Evolutionary conservation across 2,888 invertebrate species (phyloP).

Genomic region (Trachelus iudaicus): DNA sequence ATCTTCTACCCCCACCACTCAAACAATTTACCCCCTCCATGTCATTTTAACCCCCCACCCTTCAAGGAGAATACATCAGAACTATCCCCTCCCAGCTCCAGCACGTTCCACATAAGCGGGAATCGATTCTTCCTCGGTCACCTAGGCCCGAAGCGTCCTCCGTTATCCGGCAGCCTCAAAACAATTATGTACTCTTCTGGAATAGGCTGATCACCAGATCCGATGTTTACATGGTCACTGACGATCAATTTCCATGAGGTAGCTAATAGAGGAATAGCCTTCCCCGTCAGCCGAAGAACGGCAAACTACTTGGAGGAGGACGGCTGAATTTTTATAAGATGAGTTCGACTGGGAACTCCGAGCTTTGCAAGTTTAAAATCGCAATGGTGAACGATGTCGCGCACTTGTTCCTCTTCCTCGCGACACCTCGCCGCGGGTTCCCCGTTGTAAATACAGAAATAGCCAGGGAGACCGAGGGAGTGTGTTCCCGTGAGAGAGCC

Average conservation of each 20-base stretch:
- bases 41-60: background rate
- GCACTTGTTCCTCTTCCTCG: background rate
- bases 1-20: constrained; percentile 1
- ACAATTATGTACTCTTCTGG: background rate
- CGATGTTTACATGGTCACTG: background rate
- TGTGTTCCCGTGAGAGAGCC: background rate
- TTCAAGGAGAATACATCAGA: background rate
- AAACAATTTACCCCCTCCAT: background rate
- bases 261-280: background rate
- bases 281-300: background rate
- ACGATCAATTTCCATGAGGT: background rate
- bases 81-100: background rate
- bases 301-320: background rate
- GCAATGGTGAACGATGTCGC: background rate
- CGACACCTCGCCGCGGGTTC: background rate
- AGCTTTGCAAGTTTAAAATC: background rate
- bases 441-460: constrained; percentile 1
- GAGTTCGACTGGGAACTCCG: background rate
- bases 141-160: constrained; percentile 15
- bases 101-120: constrained; percentile 4
- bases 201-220: background rate
- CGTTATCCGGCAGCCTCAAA: constrained; percentile 2
- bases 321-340: background rate
- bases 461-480: background rate
- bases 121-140: constrained; percentile 30